Conservation (phyloP, 2,888 invertebrate species). For the Drosophila hamatofila region DNA sequence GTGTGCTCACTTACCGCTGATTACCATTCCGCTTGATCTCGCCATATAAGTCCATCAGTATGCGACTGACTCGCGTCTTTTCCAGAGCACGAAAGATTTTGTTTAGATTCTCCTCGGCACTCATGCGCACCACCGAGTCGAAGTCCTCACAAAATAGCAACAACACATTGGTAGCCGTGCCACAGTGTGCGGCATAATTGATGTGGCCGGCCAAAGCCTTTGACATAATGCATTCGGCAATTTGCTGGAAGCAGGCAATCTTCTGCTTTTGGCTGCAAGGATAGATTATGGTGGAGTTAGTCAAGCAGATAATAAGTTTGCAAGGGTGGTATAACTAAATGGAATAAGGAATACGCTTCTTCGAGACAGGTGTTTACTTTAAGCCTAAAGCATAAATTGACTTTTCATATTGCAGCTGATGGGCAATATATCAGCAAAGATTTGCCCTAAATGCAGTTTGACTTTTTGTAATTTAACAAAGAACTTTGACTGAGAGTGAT, state of each 20-base stretch:
- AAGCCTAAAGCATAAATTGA: background rate
- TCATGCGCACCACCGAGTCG: slow-evolving; percentile 92
- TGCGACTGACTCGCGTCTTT: slow-evolving; percentile 89
- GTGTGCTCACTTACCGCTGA: slow-evolving; percentile 76
- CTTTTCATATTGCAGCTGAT: background rate
- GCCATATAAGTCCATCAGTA: slow-evolving; percentile 92
- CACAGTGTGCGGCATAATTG: slow-evolving; percentile 89
- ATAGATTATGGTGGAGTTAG: slow-evolving; percentile 5
- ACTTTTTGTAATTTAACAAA: background rate
- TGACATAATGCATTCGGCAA: slow-evolving; percentile 89
- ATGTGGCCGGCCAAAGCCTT: slow-evolving; percentile 85
- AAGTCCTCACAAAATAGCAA: slow-evolving; percentile 90
- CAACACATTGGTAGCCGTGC: slow-evolving; percentile 90
- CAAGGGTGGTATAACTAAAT: background rate
- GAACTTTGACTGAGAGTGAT: background rate
- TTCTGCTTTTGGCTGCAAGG: slow-evolving; percentile 90
- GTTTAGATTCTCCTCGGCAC: slow-evolving; percentile 93
- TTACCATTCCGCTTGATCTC: slow-evolving; percentile 92
- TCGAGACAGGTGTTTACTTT: background rate
- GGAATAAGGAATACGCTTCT: background rate
- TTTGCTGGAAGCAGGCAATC: slow-evolving; percentile 89
- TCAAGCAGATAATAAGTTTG: slow-evolving; percentile 4
- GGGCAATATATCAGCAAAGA: background rate
- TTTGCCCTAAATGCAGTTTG: background rate
- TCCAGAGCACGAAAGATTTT: slow-evolving; percentile 90